phyloP scores from a whole-genome alignment of 2,888 invertebrate genomes.

The Xylota segnis region DNA sequence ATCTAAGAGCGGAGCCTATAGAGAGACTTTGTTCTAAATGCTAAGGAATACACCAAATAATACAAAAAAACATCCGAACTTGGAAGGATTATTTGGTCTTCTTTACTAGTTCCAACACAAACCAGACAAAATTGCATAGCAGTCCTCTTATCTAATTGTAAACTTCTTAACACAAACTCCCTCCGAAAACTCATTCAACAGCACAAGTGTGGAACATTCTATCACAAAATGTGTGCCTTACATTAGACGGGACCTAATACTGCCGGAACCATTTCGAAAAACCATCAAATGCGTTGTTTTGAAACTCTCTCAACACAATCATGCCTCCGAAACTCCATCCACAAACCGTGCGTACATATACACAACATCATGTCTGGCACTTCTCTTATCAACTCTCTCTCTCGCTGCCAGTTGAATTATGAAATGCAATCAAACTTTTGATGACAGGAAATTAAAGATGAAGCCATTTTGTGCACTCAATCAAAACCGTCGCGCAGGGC shows the following conservation, averaged over 20 bases:
- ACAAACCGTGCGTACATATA: constrained; percentile 12
- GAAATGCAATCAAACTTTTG: constrained; percentile 75
- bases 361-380: constrained; percentile 32
- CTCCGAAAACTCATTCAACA: background rate
- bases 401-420: constrained; percentile 30
- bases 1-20: too few relatives aligned
- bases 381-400: constrained; percentile 36
- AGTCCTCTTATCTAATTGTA: background rate
- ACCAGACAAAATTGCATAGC: background rate
- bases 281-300: constrained; percentile 59
- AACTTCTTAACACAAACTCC: constrained; percentile 14
- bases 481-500: constrained; percentile 49
- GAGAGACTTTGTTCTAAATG: too few relatives aligned
- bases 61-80: too few relatives aligned
- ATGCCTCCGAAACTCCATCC: constrained; percentile 43
- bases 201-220: constrained; percentile 15
- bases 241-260: constrained; percentile 9
- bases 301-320: constrained; percentile 38
- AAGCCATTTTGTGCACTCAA: constrained; percentile 73
- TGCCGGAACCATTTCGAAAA: constrained; percentile 28
- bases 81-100: too few relatives aligned
- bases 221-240: constrained; percentile 10
- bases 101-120: background rate
- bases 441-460: constrained; percentile 74
- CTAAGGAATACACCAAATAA: too few relatives aligned